Evolutionary conservation across 2,797 vertebrate genomes (phyloP), one percentile per base, ranked within the genome.

Genomic region (Poecilia picta): DNA sequence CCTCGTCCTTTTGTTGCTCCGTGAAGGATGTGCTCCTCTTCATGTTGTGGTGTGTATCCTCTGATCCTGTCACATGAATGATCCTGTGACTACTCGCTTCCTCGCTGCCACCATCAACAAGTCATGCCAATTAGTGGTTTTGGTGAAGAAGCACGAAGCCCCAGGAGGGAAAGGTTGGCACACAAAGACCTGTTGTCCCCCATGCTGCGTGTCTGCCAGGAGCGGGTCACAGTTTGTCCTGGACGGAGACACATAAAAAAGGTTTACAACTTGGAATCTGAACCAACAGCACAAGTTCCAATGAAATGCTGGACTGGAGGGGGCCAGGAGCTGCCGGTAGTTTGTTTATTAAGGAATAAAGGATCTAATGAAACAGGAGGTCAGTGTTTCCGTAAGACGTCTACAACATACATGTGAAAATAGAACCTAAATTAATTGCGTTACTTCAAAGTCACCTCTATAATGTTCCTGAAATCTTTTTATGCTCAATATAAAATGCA

Each of bases 121-220:
- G 84, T 80, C 83, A 89, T 70, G 85, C 83, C 85, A 41, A 83
- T 88, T 84, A 81, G 81, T 81, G 87, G 84, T 81, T 89, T 85
- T 81, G 33, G 47, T 85, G 72, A 82, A 79, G 36, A 82, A 49
- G 83, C 85, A 85, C 68, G 43, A 82, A 83, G 73, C 66, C 74
- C 81, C 71, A 71, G 72, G 47, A 81, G 72, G 74, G 41, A 62
- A 66, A 45, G 53, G 81, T 73, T 72, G 11, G 36, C 31, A 25
- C 74, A 86, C 87, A 89, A 76, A 85, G 74, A 73, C 41, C 66
- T 83, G 81, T 47, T 85, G 86, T 89, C 82, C 66, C 71, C 62
- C 18, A 64, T 64, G 43, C 25, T 73, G 36, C 43, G 15, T 15
- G 64, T 78, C 47, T 47, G 76, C 55, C 72, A 43, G 74, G 45